Percentiles rank a stretch among this genome's conserved stretches.
These are phyloP conservation scores for Dasypolia templi DNA, from an alignment of 2,888 invertebrate genomes.

Conservation along the genomic window DNA sequence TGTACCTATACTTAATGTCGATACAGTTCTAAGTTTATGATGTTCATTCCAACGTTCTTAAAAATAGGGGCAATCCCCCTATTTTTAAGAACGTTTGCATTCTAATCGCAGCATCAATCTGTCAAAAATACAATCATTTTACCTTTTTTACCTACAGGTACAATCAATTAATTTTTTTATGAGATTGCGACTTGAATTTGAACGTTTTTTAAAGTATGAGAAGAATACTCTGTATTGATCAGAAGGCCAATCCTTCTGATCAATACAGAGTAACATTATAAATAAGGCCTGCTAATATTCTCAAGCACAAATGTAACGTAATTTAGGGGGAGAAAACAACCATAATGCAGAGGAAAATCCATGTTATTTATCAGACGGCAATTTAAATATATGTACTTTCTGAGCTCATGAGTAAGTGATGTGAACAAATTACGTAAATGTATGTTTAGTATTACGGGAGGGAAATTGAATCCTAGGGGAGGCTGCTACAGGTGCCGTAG, in stretches of 20 bases:
- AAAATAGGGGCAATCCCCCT: too few relatives aligned
- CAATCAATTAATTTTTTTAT: too few relatives aligned
- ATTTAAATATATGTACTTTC: conserved; percentile 73
- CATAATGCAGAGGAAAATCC: conserved; percentile 48
- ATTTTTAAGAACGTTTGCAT: too few relatives aligned
- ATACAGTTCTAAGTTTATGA: not conserved
- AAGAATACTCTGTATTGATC: too few relatives aligned
- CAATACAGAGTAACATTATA: conserved; percentile 13
- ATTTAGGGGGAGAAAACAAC: conserved; percentile 26
- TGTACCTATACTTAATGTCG: not conserved
- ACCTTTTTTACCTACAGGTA: too few relatives aligned
- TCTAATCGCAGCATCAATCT: too few relatives aligned
- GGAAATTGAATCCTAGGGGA: conserved; percentile 72
- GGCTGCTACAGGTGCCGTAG: conserved; percentile 47
- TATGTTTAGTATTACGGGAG: conserved; percentile 72
- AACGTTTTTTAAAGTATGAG: too few relatives aligned
- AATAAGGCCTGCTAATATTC: conserved; percentile 38
- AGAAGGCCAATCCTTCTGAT: too few relatives aligned
- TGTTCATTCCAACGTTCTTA: too few relatives aligned
- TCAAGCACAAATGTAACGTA: conserved; percentile 31
- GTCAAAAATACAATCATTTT: too few relatives aligned
- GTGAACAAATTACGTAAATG: conserved; percentile 76
- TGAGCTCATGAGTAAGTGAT: conserved; percentile 68
- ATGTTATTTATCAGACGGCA: conserved; percentile 69
- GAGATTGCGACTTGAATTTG: too few relatives aligned